Evolutionary conservation across 2,888 invertebrate species (phyloP).

Genomic region (Tortrix viridana): DNA sequence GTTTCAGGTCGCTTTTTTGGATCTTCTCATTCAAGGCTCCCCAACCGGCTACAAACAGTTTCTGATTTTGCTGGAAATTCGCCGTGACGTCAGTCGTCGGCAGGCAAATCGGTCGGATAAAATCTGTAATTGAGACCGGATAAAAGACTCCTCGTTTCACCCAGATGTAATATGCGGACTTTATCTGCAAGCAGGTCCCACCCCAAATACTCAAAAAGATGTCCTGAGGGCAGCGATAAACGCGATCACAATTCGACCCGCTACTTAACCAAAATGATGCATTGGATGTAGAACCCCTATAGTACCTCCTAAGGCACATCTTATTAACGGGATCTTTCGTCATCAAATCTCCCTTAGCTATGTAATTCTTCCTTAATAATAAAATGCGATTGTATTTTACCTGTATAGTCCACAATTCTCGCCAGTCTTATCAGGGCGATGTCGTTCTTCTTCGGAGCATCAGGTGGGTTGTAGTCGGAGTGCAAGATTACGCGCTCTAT

Average conservation of each 20-base stretch:
- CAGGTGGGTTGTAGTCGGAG: conserved; percentile 60
- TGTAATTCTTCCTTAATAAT: no score
- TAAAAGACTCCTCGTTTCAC: no score
- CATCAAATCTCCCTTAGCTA: no score
- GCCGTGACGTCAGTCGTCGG: conserved; percentile 47
- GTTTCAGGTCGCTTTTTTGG: conserved; percentile 51
- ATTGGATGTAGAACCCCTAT: no score
- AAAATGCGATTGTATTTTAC: conserved; percentile 47
- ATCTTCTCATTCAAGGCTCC: conserved; percentile 68
- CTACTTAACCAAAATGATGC: no score
- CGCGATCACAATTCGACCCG: no score
- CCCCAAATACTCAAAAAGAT: no score
- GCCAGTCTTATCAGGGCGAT: conserved; percentile 75
- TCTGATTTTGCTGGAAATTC: conserved; percentile 21
- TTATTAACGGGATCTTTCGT: no score
- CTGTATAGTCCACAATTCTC: conserved; percentile 63
- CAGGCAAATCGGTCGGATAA: conserved; percentile 56
- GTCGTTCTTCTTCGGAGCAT: conserved; percentile 56
- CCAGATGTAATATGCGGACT: no score
- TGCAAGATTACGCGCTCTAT: conserved; percentile 70
- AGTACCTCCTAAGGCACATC: no score
- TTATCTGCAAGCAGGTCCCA: no score
- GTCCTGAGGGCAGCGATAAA: no score
- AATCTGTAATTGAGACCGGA: conserved; percentile 46
- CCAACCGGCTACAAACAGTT: conserved; percentile 65